Conservation (phyloP, 2,797 vertebrate genomes). For the Balearica regulorum region DNA sequence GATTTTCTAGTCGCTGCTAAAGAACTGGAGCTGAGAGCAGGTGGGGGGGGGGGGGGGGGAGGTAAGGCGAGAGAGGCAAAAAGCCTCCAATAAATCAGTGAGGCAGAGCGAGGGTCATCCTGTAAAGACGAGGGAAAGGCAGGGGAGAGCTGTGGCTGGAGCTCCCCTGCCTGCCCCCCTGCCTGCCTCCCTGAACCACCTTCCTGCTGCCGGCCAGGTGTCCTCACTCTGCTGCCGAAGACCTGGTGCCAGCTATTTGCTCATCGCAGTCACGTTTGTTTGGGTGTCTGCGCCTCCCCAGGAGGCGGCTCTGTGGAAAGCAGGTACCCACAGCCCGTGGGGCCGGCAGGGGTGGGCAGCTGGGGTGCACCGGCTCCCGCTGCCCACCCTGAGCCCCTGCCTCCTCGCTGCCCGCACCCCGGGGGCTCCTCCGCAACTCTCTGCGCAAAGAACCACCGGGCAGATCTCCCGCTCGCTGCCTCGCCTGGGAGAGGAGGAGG, state of each 20-base stretch:
- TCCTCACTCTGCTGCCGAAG: not conserved
- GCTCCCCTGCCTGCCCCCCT: not conserved
- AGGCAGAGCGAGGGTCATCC: not conserved
- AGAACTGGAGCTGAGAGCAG: not conserved
- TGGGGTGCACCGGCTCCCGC: not conserved
- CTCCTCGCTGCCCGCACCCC: not conserved
- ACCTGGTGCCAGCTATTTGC: conserved; percentile 32
- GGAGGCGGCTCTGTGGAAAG: not conserved
- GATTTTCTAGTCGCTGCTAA: not conserved
- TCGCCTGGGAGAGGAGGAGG: not conserved
- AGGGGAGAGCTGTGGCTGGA: not conserved
- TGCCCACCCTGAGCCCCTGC: not conserved
- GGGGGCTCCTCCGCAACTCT: not conserved
- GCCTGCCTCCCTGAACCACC: not conserved
- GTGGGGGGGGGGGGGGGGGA: too few species aligned
- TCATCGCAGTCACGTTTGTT: conserved; percentile 76
- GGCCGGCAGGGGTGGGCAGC: not conserved
- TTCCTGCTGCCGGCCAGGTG: not conserved
- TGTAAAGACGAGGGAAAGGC: not conserved
- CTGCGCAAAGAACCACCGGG: not conserved
- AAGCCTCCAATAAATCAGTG: not conserved
- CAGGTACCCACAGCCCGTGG: not conserved
- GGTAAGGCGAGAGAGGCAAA: not conserved
- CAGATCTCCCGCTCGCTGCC: not conserved
- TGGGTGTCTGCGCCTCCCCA: conserved; percentile 66